Evolutionary conservation across 2,113 vertebrate species (phyloP).

Genomic region (Tricholaema leucomelas): DNA sequence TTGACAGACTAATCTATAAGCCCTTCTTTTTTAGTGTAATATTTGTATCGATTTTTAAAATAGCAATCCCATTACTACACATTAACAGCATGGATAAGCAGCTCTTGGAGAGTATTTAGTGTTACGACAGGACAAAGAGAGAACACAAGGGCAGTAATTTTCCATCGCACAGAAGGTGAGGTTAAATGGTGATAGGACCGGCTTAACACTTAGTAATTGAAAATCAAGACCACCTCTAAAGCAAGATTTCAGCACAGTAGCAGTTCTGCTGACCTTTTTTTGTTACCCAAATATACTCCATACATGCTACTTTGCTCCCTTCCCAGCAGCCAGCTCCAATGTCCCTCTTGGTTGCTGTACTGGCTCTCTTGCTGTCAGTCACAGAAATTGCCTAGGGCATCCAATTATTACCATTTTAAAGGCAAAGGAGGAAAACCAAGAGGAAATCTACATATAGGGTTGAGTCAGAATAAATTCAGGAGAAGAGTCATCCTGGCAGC

Average conservation of each 20-base stretch:
- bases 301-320: neutral
- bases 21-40: conserved; percentile 40
- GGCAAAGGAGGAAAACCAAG: neutral
- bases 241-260: neutral
- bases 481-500: neutral
- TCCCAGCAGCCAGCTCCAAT: neutral
- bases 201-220: neutral
- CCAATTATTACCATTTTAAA: neutral
- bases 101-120: neutral
- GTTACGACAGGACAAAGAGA: neutral
- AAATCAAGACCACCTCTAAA: neutral
- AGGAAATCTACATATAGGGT: neutral
- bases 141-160: conserved; percentile 49
- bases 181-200: neutral
- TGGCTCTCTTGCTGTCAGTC: neutral
- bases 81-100: conserved; percentile 57
- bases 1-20: conserved; percentile 51
- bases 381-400: neutral
- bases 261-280: neutral
- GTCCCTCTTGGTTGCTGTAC: neutral
- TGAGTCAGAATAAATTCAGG: neutral
- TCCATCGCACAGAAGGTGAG: conserved; percentile 15
- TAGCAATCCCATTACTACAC: conserved; percentile 65
- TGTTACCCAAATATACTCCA: neutral
- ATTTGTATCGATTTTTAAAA: conserved; percentile 65